phyloP scores from a whole-genome alignment of 1,140 invertebrate species.

The Aricia agestis region DNA sequence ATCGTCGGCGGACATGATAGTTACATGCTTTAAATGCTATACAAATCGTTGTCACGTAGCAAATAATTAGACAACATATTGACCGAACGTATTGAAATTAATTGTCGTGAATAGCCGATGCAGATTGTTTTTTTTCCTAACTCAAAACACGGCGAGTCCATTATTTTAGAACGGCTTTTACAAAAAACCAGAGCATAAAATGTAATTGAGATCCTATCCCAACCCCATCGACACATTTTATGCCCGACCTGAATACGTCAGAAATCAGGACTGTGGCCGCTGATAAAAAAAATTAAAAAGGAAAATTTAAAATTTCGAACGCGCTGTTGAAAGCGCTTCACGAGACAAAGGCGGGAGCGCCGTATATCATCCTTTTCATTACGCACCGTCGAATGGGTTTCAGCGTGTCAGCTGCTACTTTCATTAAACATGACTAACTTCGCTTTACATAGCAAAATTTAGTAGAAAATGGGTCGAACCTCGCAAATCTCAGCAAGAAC shows the following conservation, averaged over 20 bases:
- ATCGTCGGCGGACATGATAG: not conserved
- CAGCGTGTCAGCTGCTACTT: not conserved
- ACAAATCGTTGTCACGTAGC: not conserved
- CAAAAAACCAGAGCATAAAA: no score
- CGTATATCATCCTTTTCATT: constrained; percentile 15
- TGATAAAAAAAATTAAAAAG: not conserved
- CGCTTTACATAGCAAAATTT: not conserved
- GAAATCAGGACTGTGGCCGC: not conserved
- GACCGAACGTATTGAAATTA: not conserved
- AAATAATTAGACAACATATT: not conserved
- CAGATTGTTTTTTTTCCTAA: not conserved
- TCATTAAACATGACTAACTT: constrained; percentile 2
- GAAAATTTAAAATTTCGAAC: constrained; percentile 10
- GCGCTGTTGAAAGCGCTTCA: not conserved
- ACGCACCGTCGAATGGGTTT: not conserved
- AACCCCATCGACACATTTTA: no score
- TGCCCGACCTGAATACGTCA: not conserved
- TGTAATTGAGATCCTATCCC: no score
- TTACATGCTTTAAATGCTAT: not conserved
- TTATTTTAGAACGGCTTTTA: no score
- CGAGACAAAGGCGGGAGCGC: constrained; percentile 2
- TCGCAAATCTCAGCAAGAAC: no score
- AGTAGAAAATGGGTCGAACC: not conserved
- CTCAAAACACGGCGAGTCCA: no score
- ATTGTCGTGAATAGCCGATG: not conserved